A percentile compares a stretch with the other conserved stretches of the same genome.
Evolutionary conservation across 2,113 vertebrate species (phyloP).

Genomic region (Anguilla japonica): DNA sequence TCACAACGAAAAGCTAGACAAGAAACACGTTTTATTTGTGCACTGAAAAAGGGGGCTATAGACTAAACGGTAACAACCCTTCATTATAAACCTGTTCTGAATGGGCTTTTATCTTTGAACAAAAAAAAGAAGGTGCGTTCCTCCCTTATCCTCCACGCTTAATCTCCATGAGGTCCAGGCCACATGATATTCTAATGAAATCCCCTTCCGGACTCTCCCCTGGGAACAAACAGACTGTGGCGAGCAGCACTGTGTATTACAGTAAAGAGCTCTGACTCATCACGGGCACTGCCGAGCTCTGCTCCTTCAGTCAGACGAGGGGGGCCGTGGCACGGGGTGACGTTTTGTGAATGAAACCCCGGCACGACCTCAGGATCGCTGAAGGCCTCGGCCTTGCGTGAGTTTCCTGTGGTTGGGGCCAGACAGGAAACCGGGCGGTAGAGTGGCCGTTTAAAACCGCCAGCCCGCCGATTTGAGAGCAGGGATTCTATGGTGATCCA

Average conservation of each 20-base stretch:
- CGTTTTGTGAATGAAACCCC: background rate
- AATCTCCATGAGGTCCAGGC: background rate
- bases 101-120: too few relatives aligned
- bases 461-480: too few relatives aligned
- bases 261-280: background rate
- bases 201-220: background rate
- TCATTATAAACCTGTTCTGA: too few relatives aligned
- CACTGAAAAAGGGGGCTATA: too few relatives aligned
- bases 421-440: background rate
- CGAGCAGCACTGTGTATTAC: background rate
- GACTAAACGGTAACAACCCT: too few relatives aligned
- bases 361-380: background rate
- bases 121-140: background rate
- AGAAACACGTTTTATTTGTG: too few relatives aligned
- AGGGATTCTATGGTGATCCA: too few relatives aligned
- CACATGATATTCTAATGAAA: background rate
- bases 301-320: background rate
- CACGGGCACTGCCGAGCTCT: background rate
- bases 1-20: background rate
- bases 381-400: conserved; percentile 14
- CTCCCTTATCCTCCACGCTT: background rate
- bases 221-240: background rate
- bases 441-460: too few relatives aligned
- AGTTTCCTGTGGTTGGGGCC: conserved; percentile 27
- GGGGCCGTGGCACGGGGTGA: background rate